Evolutionary conservation across 2,797 vertebrate genomes (phyloP).

Genomic region (Macroramphosus scolopax): DNA sequence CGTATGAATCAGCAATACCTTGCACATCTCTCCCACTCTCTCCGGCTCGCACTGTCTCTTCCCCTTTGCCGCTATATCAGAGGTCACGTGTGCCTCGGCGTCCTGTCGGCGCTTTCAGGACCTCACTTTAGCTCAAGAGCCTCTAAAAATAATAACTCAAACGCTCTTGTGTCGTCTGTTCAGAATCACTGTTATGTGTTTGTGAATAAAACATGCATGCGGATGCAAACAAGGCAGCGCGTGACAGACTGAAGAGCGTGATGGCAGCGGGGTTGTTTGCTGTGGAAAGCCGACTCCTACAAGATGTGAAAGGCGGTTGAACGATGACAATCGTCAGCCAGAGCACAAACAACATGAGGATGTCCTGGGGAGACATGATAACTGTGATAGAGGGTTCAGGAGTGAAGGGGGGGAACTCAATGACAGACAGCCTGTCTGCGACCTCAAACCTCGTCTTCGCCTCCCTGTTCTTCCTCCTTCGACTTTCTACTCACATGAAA

Average conservation of each 20-base stretch:
- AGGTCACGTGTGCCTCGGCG: slow-evolving; percentile 47
- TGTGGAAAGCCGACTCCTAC: slow-evolving; percentile 40
- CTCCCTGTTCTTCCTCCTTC: slow-evolving; percentile 4
- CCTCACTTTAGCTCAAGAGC: slow-evolving; percentile 14
- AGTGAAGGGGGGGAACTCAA: slow-evolving; percentile 15
- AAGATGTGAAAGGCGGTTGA: slow-evolving; percentile 57
- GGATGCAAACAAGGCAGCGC: slow-evolving; percentile 8
- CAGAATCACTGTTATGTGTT: slow-evolving; percentile 15
- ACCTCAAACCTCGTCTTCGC: slow-evolving; percentile 11
- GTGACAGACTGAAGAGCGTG: slow-evolving; percentile 18
- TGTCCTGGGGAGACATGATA: slow-evolving; percentile 28
- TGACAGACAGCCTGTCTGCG: slow-evolving; percentile 18
- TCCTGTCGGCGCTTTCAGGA: slow-evolving; percentile 20
- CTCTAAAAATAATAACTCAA: slow-evolving; percentile 19
- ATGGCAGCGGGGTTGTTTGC: slow-evolving; percentile 30
- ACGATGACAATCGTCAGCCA: slow-evolving; percentile 46
- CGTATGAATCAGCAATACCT: slow-evolving; percentile 57
- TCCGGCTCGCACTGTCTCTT: slow-evolving; percentile 16
- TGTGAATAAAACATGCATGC: slow-evolving; percentile 33
- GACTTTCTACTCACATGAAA: neutral
- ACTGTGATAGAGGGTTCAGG: slow-evolving; percentile 29
- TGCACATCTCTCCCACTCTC: slow-evolving; percentile 35
- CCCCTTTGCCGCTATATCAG: slow-evolving; percentile 45
- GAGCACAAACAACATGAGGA: slow-evolving; percentile 32
- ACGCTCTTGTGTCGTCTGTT: neutral